Evolutionary conservation across 1,140 invertebrate species (phyloP).

Genomic region (Formica selysi): DNA sequence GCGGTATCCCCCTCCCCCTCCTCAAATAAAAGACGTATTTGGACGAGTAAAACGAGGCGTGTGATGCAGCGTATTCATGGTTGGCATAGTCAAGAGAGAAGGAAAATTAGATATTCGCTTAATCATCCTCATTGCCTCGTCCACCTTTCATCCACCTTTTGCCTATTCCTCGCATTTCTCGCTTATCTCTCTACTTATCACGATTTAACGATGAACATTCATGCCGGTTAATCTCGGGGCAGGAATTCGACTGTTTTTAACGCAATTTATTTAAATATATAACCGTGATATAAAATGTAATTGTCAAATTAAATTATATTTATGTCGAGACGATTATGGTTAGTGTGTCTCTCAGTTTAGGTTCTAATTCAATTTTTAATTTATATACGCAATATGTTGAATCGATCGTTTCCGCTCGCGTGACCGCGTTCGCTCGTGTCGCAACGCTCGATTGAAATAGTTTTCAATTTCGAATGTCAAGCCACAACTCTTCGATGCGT

Average conservation of each 20-base stretch:
- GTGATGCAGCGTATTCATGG: slow-evolving; percentile 40
- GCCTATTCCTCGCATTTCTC: slow-evolving; percentile 39
- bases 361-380: slow-evolving; percentile 76
- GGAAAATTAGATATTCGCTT: slow-evolving; percentile 74
- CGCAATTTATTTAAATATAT: slow-evolving; percentile 79
- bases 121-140: slow-evolving; percentile 67
- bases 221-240: slow-evolving; percentile 11
- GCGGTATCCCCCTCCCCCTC: slow-evolving; percentile 25
- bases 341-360: slow-evolving; percentile 4
- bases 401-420: slow-evolving; percentile 63
- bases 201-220: background rate
- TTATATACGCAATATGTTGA: slow-evolving; percentile 29
- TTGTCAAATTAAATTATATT: slow-evolving; percentile 74
- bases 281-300: slow-evolving; percentile 73
- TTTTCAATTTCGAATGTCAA: slow-evolving; percentile 47
- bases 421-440: slow-evolving; percentile 3
- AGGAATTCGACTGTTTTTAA: slow-evolving; percentile 67
- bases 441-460: slow-evolving; percentile 51
- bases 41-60: slow-evolving; percentile 52
- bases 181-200: background rate
- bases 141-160: slow-evolving; percentile 62
- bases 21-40: slow-evolving; percentile 66
- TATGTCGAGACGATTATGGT: slow-evolving; percentile 47
- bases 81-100: slow-evolving; percentile 21
- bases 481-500: slow-evolving; percentile 18